Evolutionary conservation across 2,113 vertebrate genomes (phyloP), one percentile per base, ranked within the genome.

Genomic region (Manacus vitellinus): DNA sequence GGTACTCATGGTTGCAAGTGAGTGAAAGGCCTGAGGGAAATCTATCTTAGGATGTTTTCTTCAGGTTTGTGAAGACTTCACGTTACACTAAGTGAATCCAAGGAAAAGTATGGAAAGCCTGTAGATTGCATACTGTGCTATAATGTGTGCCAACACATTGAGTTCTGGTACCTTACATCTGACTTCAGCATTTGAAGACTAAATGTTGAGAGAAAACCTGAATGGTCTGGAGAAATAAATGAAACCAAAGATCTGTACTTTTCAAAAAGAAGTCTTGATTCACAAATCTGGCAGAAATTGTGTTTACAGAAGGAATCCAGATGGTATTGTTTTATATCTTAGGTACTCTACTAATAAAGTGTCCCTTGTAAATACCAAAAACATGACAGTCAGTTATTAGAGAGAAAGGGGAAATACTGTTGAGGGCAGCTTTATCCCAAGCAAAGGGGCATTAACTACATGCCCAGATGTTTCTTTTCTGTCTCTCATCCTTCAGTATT

Each of bases 71-170:
- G 61, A 85, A 92, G 77, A 78, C 49, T 65, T 78, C 44, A 37
- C 20, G 28, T 87, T 79, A 35, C 28, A 33, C 43, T 39, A 43
- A 58, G n/a, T 56, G 37, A 76, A 30, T 46, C 44, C 76, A 73
- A 89, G 65, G 41, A 84, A 46, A 85, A 61, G 4, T 11, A 8
- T 68, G 46, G 66, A 54, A 81, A 87, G 30, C 13, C 30, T 59
- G 10, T 35, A 47, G 49, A 23, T 10, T 76, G 43, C 20, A 39
- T 25, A 14, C 5, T 37, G 39, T 79, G 54, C 70, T 79, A 20
- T 12, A 70, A 70, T 31, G 35, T 51, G 51, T 2, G 0, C 27
- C 52, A 67, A 1, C 1, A 1, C 44, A 12, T 9, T 47, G 58
- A 67, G 23, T 33, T 54, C 77, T 89, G 51, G 22, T 43, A 55